Conservation (phyloP, 1,140 invertebrate species). For the Rhyacophila brunnea region DNA sequence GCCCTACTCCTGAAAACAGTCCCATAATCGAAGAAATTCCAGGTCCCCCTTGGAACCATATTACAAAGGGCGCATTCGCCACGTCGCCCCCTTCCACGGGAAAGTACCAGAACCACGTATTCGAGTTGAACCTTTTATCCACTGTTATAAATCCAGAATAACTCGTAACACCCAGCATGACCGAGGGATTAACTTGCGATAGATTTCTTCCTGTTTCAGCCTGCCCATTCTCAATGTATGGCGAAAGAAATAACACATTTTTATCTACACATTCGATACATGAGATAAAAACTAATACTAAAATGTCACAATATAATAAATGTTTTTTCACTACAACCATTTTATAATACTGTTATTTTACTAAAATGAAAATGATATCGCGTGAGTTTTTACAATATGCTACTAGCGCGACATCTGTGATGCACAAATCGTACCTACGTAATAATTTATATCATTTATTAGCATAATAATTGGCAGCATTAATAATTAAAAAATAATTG, state of each 20-base stretch:
- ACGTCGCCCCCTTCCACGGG: conserved; percentile 58
- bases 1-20: conserved; percentile 71
- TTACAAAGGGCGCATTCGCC: conserved; percentile 66
- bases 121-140: conserved; percentile 73
- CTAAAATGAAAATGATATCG: no score
- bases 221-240: conserved; percentile 43
- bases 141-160: conserved; percentile 61
- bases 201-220: conserved; percentile 44
- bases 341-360: no score
- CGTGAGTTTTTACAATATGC: no score
- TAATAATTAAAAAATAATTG: no score
- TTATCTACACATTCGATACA: no score
- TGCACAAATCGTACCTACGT: no score
- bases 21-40: conserved; percentile 70
- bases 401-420: no score
- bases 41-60: conserved; percentile 84
- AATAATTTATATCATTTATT: no score
- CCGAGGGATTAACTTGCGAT: conserved; percentile 43
- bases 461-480: no score
- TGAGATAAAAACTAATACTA: no score
- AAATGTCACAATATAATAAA: no score
- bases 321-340: no score
- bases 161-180: conserved; percentile 45
- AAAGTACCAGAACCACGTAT: conserved; percentile 90
- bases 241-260: conserved; percentile 40